Evolutionary conservation across 1,140 invertebrate genomes (phyloP).

Genomic region (Rhynchophorus ferrugineus): DNA sequence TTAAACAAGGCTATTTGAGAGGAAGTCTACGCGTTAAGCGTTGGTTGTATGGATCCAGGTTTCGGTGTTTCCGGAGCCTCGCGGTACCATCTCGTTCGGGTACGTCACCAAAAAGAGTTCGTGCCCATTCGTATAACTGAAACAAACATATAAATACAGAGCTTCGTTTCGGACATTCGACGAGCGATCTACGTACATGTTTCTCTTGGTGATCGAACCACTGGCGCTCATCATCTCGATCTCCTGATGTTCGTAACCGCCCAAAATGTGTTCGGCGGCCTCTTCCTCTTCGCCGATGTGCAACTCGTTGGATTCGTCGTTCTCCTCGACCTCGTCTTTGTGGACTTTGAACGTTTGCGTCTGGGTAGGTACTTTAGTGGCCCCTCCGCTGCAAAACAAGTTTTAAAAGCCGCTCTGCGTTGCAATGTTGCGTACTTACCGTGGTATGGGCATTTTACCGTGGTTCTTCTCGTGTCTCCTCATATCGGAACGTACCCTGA

Average conservation of each 20-base stretch:
- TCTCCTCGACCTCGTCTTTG: constrained; percentile 25
- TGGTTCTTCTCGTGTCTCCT: constrained; percentile 81
- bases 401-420: too few species aligned
- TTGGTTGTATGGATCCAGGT: constrained; percentile 25
- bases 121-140: constrained; percentile 31
- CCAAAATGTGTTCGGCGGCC: constrained; percentile 19
- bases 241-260: constrained; percentile 20
- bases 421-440: constrained; percentile 4
- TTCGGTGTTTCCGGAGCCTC: constrained; percentile 13
- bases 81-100: constrained; percentile 24
- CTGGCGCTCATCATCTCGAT: constrained; percentile 18
- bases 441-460: constrained; percentile 18
- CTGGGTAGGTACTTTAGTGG: constrained; percentile 4
- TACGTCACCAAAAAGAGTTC: constrained; percentile 33
- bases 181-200: constrained; percentile 12
- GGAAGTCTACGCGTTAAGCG: too few species aligned
- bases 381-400: background rate
- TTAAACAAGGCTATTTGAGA: too few species aligned
- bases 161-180: background rate
- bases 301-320: constrained; percentile 26
- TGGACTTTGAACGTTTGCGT: constrained; percentile 14
- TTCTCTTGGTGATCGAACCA: constrained; percentile 23
- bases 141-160: constrained; percentile 17
- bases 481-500: constrained; percentile 79
- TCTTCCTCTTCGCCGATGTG: constrained; percentile 28